phyloP scores from a whole-genome alignment of 2,113 vertebrate species.

The Dascyllus trimaculatus region DNA sequence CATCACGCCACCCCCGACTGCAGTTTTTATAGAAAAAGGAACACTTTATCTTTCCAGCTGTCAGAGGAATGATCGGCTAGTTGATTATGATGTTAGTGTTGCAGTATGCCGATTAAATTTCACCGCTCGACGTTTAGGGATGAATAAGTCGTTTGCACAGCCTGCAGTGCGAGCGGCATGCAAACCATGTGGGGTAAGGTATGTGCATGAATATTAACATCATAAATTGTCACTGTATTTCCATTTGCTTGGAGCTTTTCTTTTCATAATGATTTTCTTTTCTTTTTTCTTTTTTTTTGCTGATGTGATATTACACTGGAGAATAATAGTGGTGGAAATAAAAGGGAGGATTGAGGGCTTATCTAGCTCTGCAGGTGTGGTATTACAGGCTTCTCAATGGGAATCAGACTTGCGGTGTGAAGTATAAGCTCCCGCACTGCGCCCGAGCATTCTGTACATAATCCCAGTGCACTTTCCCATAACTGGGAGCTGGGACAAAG shows the following conservation, averaged over 20 bases:
- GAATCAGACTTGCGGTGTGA: constrained; percentile 65
- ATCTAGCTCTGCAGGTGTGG: constrained; percentile 74
- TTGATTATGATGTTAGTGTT: constrained; percentile 58
- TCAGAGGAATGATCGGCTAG: constrained; percentile 60
- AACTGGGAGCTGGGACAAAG: constrained; percentile 66
- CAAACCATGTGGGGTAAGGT: constrained; percentile 24
- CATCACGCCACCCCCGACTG: constrained; percentile 44
- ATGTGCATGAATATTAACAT: constrained; percentile 47
- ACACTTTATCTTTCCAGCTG: constrained; percentile 59
- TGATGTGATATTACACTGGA: constrained; percentile 48
- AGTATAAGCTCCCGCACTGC: constrained; percentile 63
- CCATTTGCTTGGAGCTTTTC: constrained; percentile 44
- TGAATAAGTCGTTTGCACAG: constrained; percentile 6
- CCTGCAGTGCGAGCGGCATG: constrained; percentile 29
- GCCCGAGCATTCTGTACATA: constrained; percentile 55
- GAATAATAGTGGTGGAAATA: constrained; percentile 64
- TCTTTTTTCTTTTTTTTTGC: constrained; percentile 24
- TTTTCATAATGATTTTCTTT: constrained; percentile 48
- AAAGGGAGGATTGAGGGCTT: constrained; percentile 69
- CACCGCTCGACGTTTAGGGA: constrained; percentile 30
- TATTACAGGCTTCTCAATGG: constrained; percentile 67
- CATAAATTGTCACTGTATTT: constrained; percentile 35
- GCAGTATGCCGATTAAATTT: constrained; percentile 24
- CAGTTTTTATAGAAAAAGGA: constrained; percentile 42
- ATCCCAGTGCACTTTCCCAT: constrained; percentile 66